Evolutionary conservation across 2,113 vertebrate genomes (phyloP).

Genomic region (Phaethon lepturus): DNA sequence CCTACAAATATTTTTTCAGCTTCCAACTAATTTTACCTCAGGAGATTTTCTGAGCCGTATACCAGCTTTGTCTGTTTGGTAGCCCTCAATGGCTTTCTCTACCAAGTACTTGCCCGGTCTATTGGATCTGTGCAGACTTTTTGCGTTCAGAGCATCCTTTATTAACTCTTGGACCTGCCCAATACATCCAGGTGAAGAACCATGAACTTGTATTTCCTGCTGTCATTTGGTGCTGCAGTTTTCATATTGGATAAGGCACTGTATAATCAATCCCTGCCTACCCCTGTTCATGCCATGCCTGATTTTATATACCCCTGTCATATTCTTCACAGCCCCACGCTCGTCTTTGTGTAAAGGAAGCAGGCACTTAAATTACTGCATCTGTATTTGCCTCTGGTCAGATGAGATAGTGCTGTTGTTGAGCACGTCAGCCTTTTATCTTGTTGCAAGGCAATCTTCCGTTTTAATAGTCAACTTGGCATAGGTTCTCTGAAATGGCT

Average conservation of each 20-base stretch:
- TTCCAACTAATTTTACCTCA: neutral
- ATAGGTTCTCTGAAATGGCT: neutral
- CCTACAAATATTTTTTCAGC: neutral
- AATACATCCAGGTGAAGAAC: neutral
- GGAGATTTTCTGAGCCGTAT: neutral
- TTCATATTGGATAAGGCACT: neutral
- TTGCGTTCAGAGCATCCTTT: neutral
- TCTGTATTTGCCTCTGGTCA: neutral
- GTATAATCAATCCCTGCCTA: neutral
- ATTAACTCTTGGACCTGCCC: neutral
- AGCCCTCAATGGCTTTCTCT: neutral
- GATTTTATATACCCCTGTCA: neutral
- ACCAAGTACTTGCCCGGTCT: neutral
- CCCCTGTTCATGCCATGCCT: neutral
- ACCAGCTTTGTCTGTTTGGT: neutral
- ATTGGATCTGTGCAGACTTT: neutral
- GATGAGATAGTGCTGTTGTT: neutral
- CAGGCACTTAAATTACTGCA: neutral
- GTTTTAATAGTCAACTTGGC: neutral
- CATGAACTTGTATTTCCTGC: neutral
- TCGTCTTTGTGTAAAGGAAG: neutral
- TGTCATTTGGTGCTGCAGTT: neutral
- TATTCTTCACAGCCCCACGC: neutral
- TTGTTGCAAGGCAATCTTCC: neutral
- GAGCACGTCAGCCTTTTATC: neutral